Evolutionary conservation across 2,888 invertebrate species (phyloP).

Genomic region (Aleiodes alternator): DNA sequence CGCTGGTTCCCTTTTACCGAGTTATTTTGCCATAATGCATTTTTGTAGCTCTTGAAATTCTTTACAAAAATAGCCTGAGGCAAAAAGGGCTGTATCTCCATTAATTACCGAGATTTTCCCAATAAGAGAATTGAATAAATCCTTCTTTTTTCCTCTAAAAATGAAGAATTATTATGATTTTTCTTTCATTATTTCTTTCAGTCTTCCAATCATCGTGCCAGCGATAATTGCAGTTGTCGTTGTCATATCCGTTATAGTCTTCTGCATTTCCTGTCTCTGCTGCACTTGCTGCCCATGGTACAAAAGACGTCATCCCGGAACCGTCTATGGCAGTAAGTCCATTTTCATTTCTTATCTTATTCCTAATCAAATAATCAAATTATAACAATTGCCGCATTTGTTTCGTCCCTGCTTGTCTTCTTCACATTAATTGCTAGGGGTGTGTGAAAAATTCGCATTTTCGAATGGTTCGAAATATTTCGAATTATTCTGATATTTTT

Average conservation of each 20-base stretch:
- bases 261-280: slow-evolving; percentile 68
- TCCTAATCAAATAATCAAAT: slow-evolving; percentile 32
- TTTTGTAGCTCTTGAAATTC: too few relatives aligned
- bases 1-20: too few relatives aligned
- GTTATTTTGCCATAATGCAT: too few relatives aligned
- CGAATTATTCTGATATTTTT: background rate
- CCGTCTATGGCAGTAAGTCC: slow-evolving; percentile 70
- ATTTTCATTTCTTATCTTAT: slow-evolving; percentile 4
- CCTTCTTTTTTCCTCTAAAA: background rate
- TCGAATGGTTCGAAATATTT: too few relatives aligned
- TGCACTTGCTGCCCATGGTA: slow-evolving; percentile 71
- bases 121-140: background rate
- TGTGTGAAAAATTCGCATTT: too few relatives aligned
- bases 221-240: slow-evolving; percentile 51
- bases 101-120: too few relatives aligned
- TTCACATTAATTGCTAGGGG: too few relatives aligned
- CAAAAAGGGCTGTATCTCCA: too few relatives aligned
- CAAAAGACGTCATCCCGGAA: slow-evolving; percentile 67
- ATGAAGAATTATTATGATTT: background rate
- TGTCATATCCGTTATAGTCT: slow-evolving; percentile 56
- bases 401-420: too few relatives aligned
- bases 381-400: slow-evolving; percentile 8
- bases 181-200: slow-evolving; percentile 51
- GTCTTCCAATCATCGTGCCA: slow-evolving; percentile 55
- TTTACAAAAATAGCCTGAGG: background rate